Conservation (phyloP, 1,140 invertebrate genomes). For the Danaus melanippus region DNA sequence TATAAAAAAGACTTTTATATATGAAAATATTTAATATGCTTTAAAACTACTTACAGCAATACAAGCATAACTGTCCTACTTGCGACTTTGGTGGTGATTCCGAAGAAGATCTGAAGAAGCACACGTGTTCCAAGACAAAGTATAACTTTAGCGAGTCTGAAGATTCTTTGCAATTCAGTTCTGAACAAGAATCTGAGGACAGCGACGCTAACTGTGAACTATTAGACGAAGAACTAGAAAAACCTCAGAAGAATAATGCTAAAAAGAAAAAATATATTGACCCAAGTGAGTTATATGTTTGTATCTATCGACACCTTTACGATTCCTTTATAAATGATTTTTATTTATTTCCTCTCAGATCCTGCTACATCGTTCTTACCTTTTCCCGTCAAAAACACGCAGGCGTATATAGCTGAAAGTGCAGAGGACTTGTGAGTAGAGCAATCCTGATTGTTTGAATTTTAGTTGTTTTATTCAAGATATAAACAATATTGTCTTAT, state of each 20-base stretch:
- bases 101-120: conserved; percentile 24
- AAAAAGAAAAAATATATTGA: conserved; percentile 28
- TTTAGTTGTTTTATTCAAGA: background rate
- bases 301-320: no score
- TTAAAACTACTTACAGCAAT: conserved; percentile 15
- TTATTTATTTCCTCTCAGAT: conserved; percentile 13
- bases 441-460: background rate
- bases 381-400: conserved; percentile 28
- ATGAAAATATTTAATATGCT: background rate
- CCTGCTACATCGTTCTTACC: conserved; percentile 24
- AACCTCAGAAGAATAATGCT: background rate
- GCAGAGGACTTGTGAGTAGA: conserved; percentile 41
- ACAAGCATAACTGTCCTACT: conserved; percentile 21
- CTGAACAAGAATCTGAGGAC: conserved; percentile 29
- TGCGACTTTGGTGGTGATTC: conserved; percentile 31
- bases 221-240: conserved; percentile 30
- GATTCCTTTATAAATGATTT: no score
- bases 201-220: conserved; percentile 30
- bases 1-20: background rate
- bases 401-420: conserved; percentile 27
- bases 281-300: conserved; percentile 16
- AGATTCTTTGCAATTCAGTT: conserved; percentile 27
- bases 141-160: conserved; percentile 28
- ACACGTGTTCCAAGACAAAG: conserved; percentile 18
- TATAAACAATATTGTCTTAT: no score